Base-by-base conservation (phyloP, 1,140 invertebrate species). In the Orchesella cincta region DNA sequence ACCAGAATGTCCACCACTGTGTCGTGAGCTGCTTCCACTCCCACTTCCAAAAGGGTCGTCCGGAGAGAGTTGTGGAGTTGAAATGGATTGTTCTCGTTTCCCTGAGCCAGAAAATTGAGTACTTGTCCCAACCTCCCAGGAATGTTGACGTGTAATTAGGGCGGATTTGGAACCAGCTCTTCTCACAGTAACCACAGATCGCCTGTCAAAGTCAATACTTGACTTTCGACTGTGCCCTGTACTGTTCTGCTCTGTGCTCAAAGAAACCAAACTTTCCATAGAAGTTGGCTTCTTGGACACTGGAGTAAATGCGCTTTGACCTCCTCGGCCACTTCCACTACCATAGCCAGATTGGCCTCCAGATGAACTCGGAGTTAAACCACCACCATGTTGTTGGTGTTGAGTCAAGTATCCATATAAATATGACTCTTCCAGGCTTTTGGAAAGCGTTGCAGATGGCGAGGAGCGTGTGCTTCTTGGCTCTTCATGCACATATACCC, bases 401-500 rank as follows among this genome's bases (percentile, higher is more conserved):
- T 76, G 64, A 23, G 71, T 71, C 16, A 82, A 34, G 33, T 74
- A 82, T n/a, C 81, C 79, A 33, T 81, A 82, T 52, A 82, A 75
- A 39, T 80, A 84, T 67, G 70, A 80, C 54, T 75, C 82, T 73
- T 77, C 81, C 57, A 78, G 51, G 71, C 74, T 81, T 76, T 73
- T 79, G 35, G 77, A 79, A 31, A 78, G 36, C 31, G 79, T 76
- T 62, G 74, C 75, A 12, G 78, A 75, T 28, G 76, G 74, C 1
- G 79, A 79, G 18, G 73, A 52, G 39, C 73, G 72, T n/a, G 71
- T 72, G 36, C 73, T 64, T 34, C 74, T 31, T 34, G 82, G 83
- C 46, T 83, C 82, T 36, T 86, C 84, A 74, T 88, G 88, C 14
- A 90, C 85, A 76, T 88, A 85, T 1, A 88, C 88, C 82, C 89